phyloP scores from a whole-genome alignment of 2,888 invertebrate genomes.

The Drymonia ruficornis region DNA sequence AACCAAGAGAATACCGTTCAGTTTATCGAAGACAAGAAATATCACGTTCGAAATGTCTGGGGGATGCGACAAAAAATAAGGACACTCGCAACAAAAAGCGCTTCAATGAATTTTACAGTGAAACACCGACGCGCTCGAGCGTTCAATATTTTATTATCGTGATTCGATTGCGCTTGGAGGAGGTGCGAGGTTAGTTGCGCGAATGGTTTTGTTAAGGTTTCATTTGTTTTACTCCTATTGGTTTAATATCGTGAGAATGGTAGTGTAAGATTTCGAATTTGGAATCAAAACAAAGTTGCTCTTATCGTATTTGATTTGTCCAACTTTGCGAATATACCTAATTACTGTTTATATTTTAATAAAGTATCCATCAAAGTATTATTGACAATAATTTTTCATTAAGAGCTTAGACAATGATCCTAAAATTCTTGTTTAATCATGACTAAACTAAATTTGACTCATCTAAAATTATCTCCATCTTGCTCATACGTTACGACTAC shows the following conservation, averaged over 20 bases:
- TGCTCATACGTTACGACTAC: no score
- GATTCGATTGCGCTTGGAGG: constrained; percentile 2
- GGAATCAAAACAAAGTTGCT: neutral
- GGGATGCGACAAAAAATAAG: constrained; percentile 43
- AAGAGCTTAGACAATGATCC: no score
- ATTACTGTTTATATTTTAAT: no score
- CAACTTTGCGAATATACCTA: no score
- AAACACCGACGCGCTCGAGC: constrained; percentile 8
- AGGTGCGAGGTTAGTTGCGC: neutral
- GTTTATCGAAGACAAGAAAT: constrained; percentile 54
- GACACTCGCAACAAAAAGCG: constrained; percentile 30
- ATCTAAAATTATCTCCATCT: no score
- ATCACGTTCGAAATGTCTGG: constrained; percentile 44
- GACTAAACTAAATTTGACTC: no score
- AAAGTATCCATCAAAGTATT: no score
- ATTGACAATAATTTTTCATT: no score
- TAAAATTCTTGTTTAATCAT: no score
- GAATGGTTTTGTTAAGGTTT: neutral
- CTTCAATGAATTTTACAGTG: constrained; percentile 29
- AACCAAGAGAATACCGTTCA: constrained; percentile 42
- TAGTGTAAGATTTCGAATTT: no score
- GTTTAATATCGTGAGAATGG: neutral
- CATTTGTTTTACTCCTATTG: neutral
- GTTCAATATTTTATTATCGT: constrained; percentile 20
- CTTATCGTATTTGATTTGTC: neutral